Conservation (phyloP, 2,113 vertebrate genomes). For the Gambusia affinis region DNA sequence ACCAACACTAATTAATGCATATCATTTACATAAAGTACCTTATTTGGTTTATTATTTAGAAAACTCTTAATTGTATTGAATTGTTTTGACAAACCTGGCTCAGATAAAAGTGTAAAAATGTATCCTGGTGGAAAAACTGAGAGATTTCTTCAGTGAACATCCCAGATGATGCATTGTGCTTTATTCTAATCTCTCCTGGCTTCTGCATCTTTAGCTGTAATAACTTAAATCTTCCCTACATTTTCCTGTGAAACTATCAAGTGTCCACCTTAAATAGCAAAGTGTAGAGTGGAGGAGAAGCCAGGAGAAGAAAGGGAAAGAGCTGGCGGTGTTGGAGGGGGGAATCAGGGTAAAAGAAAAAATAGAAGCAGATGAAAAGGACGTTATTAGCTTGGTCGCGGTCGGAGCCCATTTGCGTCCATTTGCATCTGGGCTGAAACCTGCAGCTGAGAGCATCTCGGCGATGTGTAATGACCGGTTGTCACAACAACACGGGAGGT, state of each 20-base stretch:
- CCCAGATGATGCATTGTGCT: not conserved
- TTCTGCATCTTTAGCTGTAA: not conserved
- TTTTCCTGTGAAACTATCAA: slow-evolving; percentile 3
- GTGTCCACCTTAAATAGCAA: slow-evolving; percentile 60
- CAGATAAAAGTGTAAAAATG: not conserved
- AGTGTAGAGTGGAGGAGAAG: slow-evolving; percentile 2
- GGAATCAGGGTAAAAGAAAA: not conserved
- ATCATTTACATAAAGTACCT: too few relatives aligned
- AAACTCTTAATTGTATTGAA: not conserved
- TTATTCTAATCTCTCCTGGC: not conserved
- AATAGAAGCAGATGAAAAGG: slow-evolving; percentile 69
- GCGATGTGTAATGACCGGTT: slow-evolving; percentile 98
- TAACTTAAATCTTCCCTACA: slow-evolving; percentile 4
- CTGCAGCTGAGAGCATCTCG: slow-evolving; percentile 96
- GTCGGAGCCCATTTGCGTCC: slow-evolving; percentile 98
- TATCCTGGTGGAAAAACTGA: not conserved
- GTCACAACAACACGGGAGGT: slow-evolving; percentile 99
- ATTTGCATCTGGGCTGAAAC: slow-evolving; percentile 96
- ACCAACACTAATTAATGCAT: not conserved
- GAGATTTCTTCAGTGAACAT: not conserved
- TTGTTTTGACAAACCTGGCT: not conserved
- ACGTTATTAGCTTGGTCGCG: slow-evolving; percentile 92
- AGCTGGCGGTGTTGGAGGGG: not conserved
- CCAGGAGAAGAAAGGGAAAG: slow-evolving; percentile 2
- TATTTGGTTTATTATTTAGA: not conserved